A percentile compares a stretch with the other conserved stretches of the same genome.
Conservation (phyloP, 2,888 invertebrate species). For the Agrilus biguttatus region DNA sequence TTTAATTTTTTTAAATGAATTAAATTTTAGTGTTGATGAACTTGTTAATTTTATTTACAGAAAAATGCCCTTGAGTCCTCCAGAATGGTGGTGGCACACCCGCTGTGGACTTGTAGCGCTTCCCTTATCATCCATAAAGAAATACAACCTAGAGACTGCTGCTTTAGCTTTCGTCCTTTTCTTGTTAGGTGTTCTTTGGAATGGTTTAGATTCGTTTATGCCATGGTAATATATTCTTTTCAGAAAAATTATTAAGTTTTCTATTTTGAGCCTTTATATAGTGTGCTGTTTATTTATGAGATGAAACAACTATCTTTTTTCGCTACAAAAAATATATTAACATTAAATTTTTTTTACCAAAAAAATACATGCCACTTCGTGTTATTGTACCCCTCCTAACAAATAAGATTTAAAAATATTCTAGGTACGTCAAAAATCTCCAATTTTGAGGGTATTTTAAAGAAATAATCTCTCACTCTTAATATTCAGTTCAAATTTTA, state of each 20-base stretch:
- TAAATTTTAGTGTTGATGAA: not conserved
- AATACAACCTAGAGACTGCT: constrained; percentile 60
- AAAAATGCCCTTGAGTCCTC: constrained; percentile 64
- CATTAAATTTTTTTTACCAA: no score
- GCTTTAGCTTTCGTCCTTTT: constrained; percentile 54
- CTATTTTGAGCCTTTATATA: not conserved
- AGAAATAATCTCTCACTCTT: no score
- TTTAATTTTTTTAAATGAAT: no score
- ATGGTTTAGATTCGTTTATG: constrained; percentile 63
- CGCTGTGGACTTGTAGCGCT: constrained; percentile 60
- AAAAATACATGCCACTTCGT: no score
- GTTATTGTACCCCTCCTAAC: no score
- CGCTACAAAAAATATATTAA: no score
- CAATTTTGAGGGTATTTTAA: no score
- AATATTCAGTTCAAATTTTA: no score
- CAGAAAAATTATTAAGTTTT: constrained; percentile 1
- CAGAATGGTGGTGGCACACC: constrained; percentile 83
- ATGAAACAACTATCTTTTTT: no score
- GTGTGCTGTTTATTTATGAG: no score
- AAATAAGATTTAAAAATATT: no score
- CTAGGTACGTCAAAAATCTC: no score
- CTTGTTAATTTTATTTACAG: constrained; percentile 24
- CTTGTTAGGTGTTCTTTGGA: constrained; percentile 64
- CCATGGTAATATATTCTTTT: constrained; percentile 43
- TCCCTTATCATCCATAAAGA: constrained; percentile 65